phyloP scores from a whole-genome alignment of 2,888 invertebrate species.

The Gari tellinella region DNA sequence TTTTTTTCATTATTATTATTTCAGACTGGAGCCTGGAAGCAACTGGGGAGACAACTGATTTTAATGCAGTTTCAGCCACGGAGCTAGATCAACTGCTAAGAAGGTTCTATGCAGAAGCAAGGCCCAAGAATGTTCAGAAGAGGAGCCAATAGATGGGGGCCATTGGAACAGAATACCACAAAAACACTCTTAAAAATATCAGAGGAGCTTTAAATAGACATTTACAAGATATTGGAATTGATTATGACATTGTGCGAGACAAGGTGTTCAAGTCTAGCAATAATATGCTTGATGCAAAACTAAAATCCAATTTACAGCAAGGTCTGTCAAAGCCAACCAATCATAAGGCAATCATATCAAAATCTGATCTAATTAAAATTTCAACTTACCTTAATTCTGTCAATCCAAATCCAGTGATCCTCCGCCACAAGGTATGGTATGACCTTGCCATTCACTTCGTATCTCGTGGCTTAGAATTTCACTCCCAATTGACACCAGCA shows the following conservation, averaged over 20 bases:
- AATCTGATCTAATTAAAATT: constrained; percentile 9
- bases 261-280: constrained; percentile 12
- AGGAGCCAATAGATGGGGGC: constrained; percentile 1
- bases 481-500: constrained; percentile 1
- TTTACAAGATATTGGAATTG: constrained; percentile 9
- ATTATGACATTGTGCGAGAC: constrained; percentile 23
- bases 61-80: background rate
- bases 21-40: constrained; percentile 10
- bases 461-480: constrained; percentile 28
- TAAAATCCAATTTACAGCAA: constrained; percentile 2
- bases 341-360: constrained; percentile 18
- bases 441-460: constrained; percentile 21
- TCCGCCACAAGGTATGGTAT: constrained; percentile 14
- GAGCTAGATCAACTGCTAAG: background rate
- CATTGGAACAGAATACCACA: constrained; percentile 19
- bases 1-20: background rate
- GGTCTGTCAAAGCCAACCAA: constrained; percentile 17
- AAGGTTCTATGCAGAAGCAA: constrained; percentile 4
- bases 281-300: constrained; percentile 16
- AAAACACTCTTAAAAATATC: constrained; percentile 28
- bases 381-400: constrained; percentile 18
- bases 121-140: background rate
- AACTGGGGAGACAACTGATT: background rate
- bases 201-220: constrained; percentile 26
- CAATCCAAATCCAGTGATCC: constrained; percentile 16